These are phyloP conservation scores for Brachionus rotundiformis DNA, from an alignment of 1,140 invertebrate genomes.

Conservation along the genomic window DNA sequence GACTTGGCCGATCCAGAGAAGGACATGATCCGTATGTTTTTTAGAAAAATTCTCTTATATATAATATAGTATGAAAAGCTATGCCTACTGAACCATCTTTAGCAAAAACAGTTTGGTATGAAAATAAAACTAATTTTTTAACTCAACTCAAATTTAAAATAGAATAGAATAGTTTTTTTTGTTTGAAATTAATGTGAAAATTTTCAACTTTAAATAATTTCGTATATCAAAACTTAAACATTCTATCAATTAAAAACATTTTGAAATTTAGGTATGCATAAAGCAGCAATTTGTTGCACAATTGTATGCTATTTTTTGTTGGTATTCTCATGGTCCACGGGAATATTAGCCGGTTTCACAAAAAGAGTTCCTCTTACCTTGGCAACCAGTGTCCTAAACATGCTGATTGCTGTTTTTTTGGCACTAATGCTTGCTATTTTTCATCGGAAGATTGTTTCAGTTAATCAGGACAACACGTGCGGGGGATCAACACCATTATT, in stretches of 20 bases:
- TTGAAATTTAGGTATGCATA: constrained; percentile 12
- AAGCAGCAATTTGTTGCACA: constrained; percentile 45
- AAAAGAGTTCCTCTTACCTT: constrained; percentile 39
- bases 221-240: no score
- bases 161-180: no score
- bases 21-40: neutral
- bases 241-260: neutral
- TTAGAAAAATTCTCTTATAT: no score
- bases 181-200: no score
- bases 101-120: no score
- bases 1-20: constrained; percentile 12
- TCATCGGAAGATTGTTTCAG: constrained; percentile 9
- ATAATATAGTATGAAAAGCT: no score
- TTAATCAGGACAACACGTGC: neutral
- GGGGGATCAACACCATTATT: neutral
- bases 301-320: constrained; percentile 49
- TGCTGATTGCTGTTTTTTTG: constrained; percentile 35
- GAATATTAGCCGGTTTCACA: neutral
- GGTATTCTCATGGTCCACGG: constrained; percentile 7
- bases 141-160: no score
- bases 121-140: no score
- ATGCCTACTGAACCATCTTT: no score
- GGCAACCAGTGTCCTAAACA: constrained; percentile 28
- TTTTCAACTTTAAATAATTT: no score
- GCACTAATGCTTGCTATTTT: constrained; percentile 42